Evolutionary conservation across 2,113 vertebrate genomes (phyloP), one percentile per base, ranked within the genome.

Genomic region (Heterotilapia buettikoferi): DNA sequence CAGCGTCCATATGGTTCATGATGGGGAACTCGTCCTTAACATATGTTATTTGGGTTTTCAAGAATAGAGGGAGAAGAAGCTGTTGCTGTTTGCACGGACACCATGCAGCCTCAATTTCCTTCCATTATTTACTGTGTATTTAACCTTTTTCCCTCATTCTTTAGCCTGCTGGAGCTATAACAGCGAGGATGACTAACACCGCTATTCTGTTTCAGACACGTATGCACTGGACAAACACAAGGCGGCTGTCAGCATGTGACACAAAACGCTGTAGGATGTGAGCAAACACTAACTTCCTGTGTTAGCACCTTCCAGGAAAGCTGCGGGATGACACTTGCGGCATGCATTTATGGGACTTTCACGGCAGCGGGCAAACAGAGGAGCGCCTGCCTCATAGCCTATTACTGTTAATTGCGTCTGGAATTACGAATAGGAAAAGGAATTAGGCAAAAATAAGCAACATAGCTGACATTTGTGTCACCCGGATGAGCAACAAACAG

Each of bases 201-300:
- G 73, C 59, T 56, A 84, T 53, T 86, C 79, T 57, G 79, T 66
- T 18, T 86, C 19, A 29, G 84, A 90, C 92, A 95, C 87, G 83
- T 92, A 92, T 81, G 29, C 85, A 81, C 29, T 2, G 2, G 47
- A 59, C 24, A n/a, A 83, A 89, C 93, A 86, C 80, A 86, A 84
- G 56, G 82, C 66, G 57, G 7, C 5, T 7, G 24, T 63, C 31
- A 84, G 26, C 80, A 79, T 5, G 54, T 84, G 86, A 92, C 84
- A 84, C 52, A 86, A 68, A 84, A 90, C 1, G 3, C 21, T 7
- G 18, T 26, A 91, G 90, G 93, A 94, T 84, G 90, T 94, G 89
- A 91, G 80, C 71, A 86, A 92, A 88, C 29, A 83, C 63, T 57
- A 88, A 73, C 84, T 93, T 94, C 90, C 91, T 89, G 59, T 80